Percentiles rank a stretch among this genome's conserved stretches.
Conservation (phyloP, 2,888 invertebrate species). For the Drosophila anceps region DNA sequence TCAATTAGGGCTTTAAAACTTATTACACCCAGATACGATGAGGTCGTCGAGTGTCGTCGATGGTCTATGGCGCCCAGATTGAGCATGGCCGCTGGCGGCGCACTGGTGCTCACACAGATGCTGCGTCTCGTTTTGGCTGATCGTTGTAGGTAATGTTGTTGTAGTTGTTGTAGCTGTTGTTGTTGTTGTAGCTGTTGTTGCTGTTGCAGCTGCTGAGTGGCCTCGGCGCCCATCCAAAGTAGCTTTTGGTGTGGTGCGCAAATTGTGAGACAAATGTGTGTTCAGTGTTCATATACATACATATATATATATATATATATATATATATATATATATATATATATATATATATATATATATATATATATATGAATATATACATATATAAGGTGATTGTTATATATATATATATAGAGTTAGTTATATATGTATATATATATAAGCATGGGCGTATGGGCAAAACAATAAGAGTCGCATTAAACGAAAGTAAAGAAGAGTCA, state of each 20-base stretch:
- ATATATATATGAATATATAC: slow-evolving; percentile 5
- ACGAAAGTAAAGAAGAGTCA: slow-evolving; percentile 29
- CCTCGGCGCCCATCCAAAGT: slow-evolving; percentile 84
- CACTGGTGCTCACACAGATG: slow-evolving; percentile 83
- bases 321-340: slow-evolving; percentile 16
- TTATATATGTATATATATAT: slow-evolving; percentile 28
- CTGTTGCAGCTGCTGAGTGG: slow-evolving; percentile 59
- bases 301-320: slow-evolving; percentile 12
- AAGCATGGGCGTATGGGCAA: slow-evolving; percentile 6
- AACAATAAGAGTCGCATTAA: slow-evolving; percentile 24
- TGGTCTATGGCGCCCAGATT: slow-evolving; percentile 69
- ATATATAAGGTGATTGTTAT: slow-evolving; percentile 17
- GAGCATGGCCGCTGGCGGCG: slow-evolving; percentile 75
- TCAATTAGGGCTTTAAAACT: slow-evolving; percentile 51
- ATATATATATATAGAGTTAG: slow-evolving; percentile 9
- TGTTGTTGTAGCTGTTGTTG: slow-evolving; percentile 67
- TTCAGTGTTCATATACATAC: slow-evolving; percentile 27
- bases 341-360: slow-evolving; percentile 30
- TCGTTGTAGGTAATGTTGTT: slow-evolving; percentile 57
- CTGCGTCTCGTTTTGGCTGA: slow-evolving; percentile 74
- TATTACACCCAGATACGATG: slow-evolving; percentile 85
- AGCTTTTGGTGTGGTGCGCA: slow-evolving; percentile 69
- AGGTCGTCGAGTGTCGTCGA: slow-evolving; percentile 85
- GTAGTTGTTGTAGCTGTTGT: slow-evolving; percentile 52
- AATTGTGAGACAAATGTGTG: slow-evolving; percentile 49